phyloP scores from a whole-genome alignment of 2,113 vertebrate genomes.

The Pithys albifrons region DNA sequence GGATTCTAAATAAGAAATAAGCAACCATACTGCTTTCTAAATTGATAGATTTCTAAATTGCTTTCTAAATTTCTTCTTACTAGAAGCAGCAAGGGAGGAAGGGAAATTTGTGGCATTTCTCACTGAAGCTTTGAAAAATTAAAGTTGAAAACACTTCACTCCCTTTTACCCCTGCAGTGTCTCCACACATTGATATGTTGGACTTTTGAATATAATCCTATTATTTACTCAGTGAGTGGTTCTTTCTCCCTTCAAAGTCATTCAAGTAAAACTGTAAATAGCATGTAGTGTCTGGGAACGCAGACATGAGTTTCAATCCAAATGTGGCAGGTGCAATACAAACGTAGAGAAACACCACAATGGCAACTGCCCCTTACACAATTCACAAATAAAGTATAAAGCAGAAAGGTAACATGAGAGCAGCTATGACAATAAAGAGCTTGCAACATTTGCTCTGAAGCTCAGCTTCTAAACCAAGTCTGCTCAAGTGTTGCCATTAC shows the following conservation, averaged over 20 bases:
- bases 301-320: background rate
- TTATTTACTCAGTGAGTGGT: background rate
- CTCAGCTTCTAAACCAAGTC: background rate
- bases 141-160: background rate
- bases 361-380: background rate
- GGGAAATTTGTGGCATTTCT: background rate
- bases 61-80: background rate
- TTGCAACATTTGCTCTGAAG: background rate
- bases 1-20: background rate
- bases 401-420: background rate
- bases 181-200: background rate
- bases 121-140: background rate
- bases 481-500: background rate
- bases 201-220: background rate
- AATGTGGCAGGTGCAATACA: background rate
- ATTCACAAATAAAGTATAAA: background rate
- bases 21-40: background rate
- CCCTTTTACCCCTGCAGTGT: background rate
- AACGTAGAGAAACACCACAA: background rate
- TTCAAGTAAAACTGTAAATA: background rate
- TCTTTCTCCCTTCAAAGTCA: background rate
- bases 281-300: background rate
- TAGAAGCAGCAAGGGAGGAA: background rate
- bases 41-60: background rate
- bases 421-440: background rate